phyloP scores from a whole-genome alignment of 30 jellyfish, hydroid and myxozoan genomes.

The Mastigias papua region DNA sequence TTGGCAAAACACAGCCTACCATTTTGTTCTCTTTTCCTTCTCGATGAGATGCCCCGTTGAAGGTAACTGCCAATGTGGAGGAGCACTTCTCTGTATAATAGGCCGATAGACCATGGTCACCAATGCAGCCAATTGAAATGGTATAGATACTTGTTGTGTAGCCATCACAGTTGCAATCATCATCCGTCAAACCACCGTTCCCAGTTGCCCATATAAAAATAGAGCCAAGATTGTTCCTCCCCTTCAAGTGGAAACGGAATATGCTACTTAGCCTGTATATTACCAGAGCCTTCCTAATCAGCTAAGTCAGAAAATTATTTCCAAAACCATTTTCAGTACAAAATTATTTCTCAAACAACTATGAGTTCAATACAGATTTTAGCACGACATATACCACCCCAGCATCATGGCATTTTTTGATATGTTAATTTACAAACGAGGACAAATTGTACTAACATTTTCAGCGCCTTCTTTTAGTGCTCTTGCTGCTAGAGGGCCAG shows the following conservation, averaged over 20 bases:
- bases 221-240: conserved; percentile 94
- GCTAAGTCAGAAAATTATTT: too few relatives aligned
- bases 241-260: conserved; percentile 46
- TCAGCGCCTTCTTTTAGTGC: conserved; percentile 94
- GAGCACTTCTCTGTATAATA: conserved; percentile 98
- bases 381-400: too few relatives aligned
- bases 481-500: conserved; percentile 99
- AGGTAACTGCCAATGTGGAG: conserved; percentile 99
- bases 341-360: too few relatives aligned
- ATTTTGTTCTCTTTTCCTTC: conserved; percentile 98
- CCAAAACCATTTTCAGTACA: too few relatives aligned
- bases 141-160: conserved; percentile 98
- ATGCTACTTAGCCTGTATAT: too few relatives aligned
- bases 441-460: conserved; percentile 80
- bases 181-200: conserved; percentile 99
- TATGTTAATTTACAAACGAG: too few relatives aligned
- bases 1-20: conserved; percentile 42
- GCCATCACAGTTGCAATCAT: conserved; percentile 99
- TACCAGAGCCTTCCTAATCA: too few relatives aligned
- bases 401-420: too few relatives aligned
- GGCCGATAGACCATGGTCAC: conserved; percentile 99
- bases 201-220: conserved; percentile 99
- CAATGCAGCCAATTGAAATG: conserved; percentile 98
- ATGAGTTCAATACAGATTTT: too few relatives aligned
- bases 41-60: conserved; percentile 99